Percentiles rank a stretch among this genome's conserved stretches.
Evolutionary conservation across 2,113 vertebrate genomes (phyloP).

Genomic region (Chloebia gouldiae): DNA sequence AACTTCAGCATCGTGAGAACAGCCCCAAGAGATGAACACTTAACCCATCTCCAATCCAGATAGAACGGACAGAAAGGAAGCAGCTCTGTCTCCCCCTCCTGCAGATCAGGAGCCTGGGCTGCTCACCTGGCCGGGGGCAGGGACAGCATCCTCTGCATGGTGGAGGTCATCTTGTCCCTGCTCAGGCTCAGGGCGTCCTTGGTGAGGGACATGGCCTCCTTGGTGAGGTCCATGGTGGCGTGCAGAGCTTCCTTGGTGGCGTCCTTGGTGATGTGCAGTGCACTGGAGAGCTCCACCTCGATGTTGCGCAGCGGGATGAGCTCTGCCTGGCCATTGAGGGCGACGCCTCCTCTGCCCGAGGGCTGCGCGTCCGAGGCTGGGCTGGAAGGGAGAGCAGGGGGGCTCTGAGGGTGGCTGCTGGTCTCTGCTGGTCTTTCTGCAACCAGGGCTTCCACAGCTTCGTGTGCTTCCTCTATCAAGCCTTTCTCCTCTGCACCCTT

Average conservation of each 20-base stretch:
- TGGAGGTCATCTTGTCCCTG: slow-evolving; percentile 83
- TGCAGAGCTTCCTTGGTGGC: slow-evolving; percentile 91
- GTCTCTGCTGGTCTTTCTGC: slow-evolving; percentile 37
- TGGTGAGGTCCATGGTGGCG: slow-evolving; percentile 91
- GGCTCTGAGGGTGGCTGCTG: not conserved
- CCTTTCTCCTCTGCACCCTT: slow-evolving; percentile 65
- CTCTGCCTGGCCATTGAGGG: slow-evolving; percentile 59
- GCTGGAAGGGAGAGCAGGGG: slow-evolving; percentile 31
- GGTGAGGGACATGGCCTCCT: slow-evolving; percentile 91
- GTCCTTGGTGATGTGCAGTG: slow-evolving; percentile 88
- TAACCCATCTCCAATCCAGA: not conserved
- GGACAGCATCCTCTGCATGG: slow-evolving; percentile 90
- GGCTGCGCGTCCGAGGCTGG: not conserved
- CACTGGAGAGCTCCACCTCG: slow-evolving; percentile 88
- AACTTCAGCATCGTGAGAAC: not conserved
- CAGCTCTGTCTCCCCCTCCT: not conserved
- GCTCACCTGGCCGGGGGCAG: slow-evolving; percentile 81
- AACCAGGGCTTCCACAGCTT: slow-evolving; percentile 80
- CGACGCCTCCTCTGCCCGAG: not conserved
- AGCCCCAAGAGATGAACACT: not conserved
- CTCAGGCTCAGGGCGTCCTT: slow-evolving; percentile 92
- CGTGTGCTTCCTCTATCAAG: slow-evolving; percentile 81
- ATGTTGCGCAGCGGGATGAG: slow-evolving; percentile 78
- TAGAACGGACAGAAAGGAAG: accelerated
- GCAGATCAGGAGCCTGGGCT: not conserved